Conservation (phyloP, 2,888 invertebrate species). For the Ligdia adustata region DNA sequence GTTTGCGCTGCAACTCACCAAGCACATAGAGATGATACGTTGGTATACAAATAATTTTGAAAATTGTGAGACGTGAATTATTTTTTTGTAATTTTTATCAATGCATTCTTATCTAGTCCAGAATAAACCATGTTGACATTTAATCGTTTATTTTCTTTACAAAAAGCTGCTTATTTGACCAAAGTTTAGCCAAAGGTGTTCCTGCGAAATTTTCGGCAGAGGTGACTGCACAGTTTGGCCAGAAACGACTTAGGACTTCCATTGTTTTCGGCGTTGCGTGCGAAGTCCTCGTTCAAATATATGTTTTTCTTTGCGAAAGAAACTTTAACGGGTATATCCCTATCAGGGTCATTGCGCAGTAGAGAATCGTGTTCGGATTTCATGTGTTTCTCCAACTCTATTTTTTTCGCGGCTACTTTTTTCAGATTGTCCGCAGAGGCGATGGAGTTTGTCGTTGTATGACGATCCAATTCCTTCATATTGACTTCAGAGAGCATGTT, state of each 20-base stretch:
- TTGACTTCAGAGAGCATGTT: slow-evolving; percentile 65
- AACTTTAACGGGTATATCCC: slow-evolving; percentile 66
- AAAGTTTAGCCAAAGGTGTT: slow-evolving; percentile 35
- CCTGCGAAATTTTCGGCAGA: slow-evolving; percentile 68
- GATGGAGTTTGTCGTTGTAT: slow-evolving; percentile 39
- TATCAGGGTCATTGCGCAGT: slow-evolving; percentile 43
- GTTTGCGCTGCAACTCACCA: slow-evolving; percentile 86
- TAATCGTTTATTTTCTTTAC: slow-evolving; percentile 34
- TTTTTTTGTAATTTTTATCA: not conserved
- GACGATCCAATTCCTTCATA: slow-evolving; percentile 46
- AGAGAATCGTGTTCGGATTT: slow-evolving; percentile 35
- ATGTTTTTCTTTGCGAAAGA: slow-evolving; percentile 69
- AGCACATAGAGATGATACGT: slow-evolving; percentile 72
- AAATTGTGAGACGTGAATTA: slow-evolving; percentile 58
- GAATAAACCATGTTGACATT: slow-evolving; percentile 61
- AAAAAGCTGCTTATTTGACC: not conserved
- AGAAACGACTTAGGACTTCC: slow-evolving; percentile 58
- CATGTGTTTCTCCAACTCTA: slow-evolving; percentile 52
- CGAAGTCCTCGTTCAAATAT: slow-evolving; percentile 58
- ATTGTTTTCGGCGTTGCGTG: slow-evolving; percentile 35
- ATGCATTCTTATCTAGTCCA: slow-evolving; percentile 67
- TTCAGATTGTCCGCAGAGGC: slow-evolving; percentile 67
- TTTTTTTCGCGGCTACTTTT: slow-evolving; percentile 56
- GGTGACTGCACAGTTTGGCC: slow-evolving; percentile 62
- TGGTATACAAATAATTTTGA: slow-evolving; percentile 76